Evolutionary conservation across 2,797 vertebrate genomes (phyloP), one percentile per base, ranked within the genome.

Genomic region (Zalophus californianus): DNA sequence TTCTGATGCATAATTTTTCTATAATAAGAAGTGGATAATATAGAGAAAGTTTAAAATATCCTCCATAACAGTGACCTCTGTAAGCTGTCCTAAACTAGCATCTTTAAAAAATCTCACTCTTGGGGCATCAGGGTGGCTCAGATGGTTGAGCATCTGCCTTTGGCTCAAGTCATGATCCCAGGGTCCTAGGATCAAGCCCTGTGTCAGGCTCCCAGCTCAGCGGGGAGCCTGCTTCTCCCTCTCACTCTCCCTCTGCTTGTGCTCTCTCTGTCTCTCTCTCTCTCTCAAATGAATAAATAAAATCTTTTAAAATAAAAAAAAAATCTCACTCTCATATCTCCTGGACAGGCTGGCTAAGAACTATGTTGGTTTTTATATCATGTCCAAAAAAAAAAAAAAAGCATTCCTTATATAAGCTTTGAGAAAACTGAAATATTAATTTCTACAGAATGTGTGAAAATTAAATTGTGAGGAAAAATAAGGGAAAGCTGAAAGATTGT

Each of bases 401-500:
- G 9, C 10, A 72, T 70, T 86, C 86, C 38, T 75, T 75, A 60
- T 27, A 48, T 62, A 78, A 82, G 56, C 13, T 32, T 90, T 32
- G 50, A 83, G 52, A 86, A 56, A 91, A 60, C 18, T 3, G 85
- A 84, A 93, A 56, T 16, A 93, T 56, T 77, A 75, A 86, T 60
- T 92, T 79, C 32, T 41, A 68, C 32, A 96, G 25, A 93, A 77
- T 16, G 5, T 25, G 18, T 70, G 27, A 85, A 85, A 93, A 70
- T 15, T 56, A 72, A 78, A 14, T 80, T 92, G 52, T 7, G 83
- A 44, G n/a, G 21, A 48, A 52, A 85, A 66, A 50, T 23, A 91
- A 83, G 8, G 5, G 50, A 80, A 84, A 27, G 23, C 16, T 89
- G 84, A 52, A 14, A 29, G 21, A 0, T 44, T 60, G 15, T 29